Evolutionary conservation across 53 echinoderm and acorn worm genomes (phyloP).

Genomic region (Holothuria scabra): DNA sequence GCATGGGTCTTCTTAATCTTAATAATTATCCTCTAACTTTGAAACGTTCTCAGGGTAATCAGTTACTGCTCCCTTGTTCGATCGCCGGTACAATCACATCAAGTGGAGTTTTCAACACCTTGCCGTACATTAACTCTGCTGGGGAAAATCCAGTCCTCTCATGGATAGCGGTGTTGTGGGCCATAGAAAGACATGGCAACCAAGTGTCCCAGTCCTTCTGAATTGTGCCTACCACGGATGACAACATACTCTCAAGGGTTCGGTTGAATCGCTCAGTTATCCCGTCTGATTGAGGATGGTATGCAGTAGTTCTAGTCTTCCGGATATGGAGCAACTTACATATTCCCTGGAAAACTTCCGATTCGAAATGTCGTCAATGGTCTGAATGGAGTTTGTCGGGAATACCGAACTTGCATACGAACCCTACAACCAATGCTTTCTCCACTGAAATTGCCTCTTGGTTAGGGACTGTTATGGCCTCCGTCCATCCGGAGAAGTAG

Average conservation of each 20-base stretch:
- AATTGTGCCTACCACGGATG: neutral
- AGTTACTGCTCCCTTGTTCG: no score
- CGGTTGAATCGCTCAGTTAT: slow-evolving; percentile 16
- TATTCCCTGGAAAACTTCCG: slow-evolving; percentile 3
- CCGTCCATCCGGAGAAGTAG: no score
- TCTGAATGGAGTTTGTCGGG: slow-evolving; percentile 18
- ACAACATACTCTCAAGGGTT: slow-evolving; percentile 12
- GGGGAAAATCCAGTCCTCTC: slow-evolving; percentile 10
- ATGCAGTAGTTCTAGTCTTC: no score
- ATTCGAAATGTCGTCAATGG: slow-evolving; percentile 13
- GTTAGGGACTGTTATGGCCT: no score
- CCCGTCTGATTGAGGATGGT: slow-evolving; percentile 21
- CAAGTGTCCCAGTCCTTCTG: slow-evolving; percentile 22
- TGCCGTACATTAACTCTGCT: neutral
- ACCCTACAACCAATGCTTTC: no score
- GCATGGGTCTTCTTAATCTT: no score
- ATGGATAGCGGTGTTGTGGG: neutral
- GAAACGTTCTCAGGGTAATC: no score
- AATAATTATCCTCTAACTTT: no score
- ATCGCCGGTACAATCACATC: no score
- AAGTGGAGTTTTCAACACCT: no score
- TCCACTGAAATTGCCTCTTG: no score
- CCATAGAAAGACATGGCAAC: neutral
- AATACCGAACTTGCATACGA: no score
- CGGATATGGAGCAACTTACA: neutral